Evolutionary conservation across 2,888 invertebrate genomes (phyloP).

Genomic region (Poecilus cupreus): DNA sequence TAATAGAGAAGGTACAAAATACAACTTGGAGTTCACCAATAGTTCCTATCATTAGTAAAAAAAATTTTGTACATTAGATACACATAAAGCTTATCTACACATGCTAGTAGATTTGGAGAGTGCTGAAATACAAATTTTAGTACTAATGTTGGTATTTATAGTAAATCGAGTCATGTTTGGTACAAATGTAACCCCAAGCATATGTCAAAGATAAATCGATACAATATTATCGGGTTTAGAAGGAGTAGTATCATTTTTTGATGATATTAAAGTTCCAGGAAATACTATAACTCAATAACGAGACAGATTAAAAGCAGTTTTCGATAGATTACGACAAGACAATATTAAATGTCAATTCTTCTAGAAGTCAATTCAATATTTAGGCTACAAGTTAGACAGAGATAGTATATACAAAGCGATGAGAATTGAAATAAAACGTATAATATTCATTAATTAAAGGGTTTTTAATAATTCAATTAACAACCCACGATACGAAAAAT

Average conservation of each 20-base stretch:
- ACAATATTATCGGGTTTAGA: slow-evolving; percentile 62
- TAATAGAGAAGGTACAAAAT: too few species aligned
- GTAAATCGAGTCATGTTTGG: slow-evolving; percentile 59
- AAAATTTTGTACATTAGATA: too few species aligned
- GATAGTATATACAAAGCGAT: slow-evolving; percentile 51
- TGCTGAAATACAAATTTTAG: slow-evolving; percentile 46
- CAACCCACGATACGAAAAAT: too few species aligned
- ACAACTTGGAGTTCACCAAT: too few species aligned
- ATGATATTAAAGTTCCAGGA: too few species aligned
- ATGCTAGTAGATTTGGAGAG: too few species aligned
- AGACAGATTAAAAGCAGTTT: slow-evolving; percentile 2
- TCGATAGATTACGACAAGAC: slow-evolving; percentile 33
- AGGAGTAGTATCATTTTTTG: slow-evolving; percentile 64
- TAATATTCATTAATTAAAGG: too few species aligned
- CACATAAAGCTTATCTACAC: too few species aligned
- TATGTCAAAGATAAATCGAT: slow-evolving; percentile 65
- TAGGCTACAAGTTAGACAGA: slow-evolving; percentile 60
- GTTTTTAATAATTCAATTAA: not conserved
- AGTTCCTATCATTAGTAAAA: too few species aligned
- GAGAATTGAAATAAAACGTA: too few species aligned
- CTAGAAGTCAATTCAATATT: slow-evolving; percentile 58
- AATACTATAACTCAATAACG: not conserved
- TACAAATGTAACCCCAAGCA: slow-evolving; percentile 63
- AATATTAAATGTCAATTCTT: slow-evolving; percentile 63
- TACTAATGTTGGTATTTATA: slow-evolving; percentile 46